Evolutionary conservation across 2,797 vertebrate genomes (phyloP).

Genomic region (Scarus forsteni): DNA sequence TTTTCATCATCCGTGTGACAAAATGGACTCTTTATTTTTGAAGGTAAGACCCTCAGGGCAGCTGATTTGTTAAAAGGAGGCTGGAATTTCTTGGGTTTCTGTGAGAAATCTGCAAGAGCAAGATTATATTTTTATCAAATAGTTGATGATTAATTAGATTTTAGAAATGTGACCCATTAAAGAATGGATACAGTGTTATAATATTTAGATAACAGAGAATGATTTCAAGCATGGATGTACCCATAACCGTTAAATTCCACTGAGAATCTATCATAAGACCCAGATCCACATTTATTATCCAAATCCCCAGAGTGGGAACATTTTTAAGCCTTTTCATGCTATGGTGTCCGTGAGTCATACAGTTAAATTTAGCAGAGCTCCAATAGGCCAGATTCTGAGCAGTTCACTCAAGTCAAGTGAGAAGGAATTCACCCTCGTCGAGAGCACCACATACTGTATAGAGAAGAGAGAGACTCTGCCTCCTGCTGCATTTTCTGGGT

Average conservation of each 20-base stretch:
- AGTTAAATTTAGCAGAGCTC: conserved; percentile 50
- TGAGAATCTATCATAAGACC: conserved; percentile 22
- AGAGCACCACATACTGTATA: conserved; percentile 82
- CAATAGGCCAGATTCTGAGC: conserved; percentile 42
- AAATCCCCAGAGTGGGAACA: conserved; percentile 23
- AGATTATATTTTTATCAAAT: conserved; percentile 25
- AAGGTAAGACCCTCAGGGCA: conserved; percentile 34
- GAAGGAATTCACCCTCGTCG: conserved; percentile 61
- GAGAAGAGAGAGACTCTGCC: conserved; percentile 73
- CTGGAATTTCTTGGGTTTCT: conserved; percentile 55
- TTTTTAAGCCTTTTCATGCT: conserved; percentile 41
- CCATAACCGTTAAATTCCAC: conserved; percentile 8
- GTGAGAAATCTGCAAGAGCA: conserved; percentile 69
- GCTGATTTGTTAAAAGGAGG: conserved; percentile 51
- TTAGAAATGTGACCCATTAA: neutral
- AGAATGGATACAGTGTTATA: neutral
- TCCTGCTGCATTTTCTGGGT: conserved; percentile 88
- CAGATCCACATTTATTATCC: conserved; percentile 15
- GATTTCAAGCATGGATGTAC: conserved; percentile 3
- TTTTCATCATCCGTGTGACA: conserved; percentile 42
- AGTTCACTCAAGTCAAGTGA: conserved; percentile 62
- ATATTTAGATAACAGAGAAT: neutral
- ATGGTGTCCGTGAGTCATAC: conserved; percentile 43
- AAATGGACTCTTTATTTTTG: conserved; percentile 31
- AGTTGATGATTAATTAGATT: conserved; percentile 8